Evolutionary conservation across 2,113 vertebrate genomes (phyloP).

Genomic region (Manacus vitellinus): DNA sequence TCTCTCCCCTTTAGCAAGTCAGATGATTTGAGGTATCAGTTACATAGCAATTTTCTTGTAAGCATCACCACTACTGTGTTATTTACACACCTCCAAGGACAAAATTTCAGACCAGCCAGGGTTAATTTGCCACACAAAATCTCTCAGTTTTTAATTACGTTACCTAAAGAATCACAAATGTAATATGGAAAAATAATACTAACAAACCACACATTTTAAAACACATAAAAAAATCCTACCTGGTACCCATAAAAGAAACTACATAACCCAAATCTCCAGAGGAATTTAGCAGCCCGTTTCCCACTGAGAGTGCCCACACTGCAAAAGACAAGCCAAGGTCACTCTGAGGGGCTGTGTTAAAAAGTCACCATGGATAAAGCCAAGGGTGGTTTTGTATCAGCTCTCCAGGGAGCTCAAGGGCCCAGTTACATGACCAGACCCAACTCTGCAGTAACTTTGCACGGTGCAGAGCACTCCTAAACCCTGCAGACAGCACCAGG

Average conservation of each 20-base stretch:
- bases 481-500: not conserved
- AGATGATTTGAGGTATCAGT: slow-evolving; percentile 70
- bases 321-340: not conserved
- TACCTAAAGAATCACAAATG: slow-evolving; percentile 60
- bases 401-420: not conserved
- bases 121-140: slow-evolving; percentile 58
- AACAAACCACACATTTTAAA: slow-evolving; percentile 46
- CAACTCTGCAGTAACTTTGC: too few species aligned
- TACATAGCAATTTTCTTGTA: slow-evolving; percentile 52
- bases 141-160: slow-evolving; percentile 53
- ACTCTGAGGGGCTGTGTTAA: not conserved
- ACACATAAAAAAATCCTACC: slow-evolving; percentile 43
- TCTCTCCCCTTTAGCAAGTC: slow-evolving; percentile 72
- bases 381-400: accelerated
- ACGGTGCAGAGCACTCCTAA: not conserved
- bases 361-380: not conserved
- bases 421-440: not conserved
- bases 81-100: slow-evolving; percentile 50
- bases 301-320: not conserved
- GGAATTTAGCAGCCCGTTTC: not conserved
- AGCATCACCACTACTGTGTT: slow-evolving; percentile 30
- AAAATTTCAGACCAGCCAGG: slow-evolving; percentile 42
- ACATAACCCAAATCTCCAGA: not conserved
- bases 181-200: slow-evolving; percentile 48
- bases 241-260: slow-evolving; percentile 42